Evolutionary conservation across 2,113 vertebrate genomes (phyloP).

Genomic region (Ceyx melanurus): DNA sequence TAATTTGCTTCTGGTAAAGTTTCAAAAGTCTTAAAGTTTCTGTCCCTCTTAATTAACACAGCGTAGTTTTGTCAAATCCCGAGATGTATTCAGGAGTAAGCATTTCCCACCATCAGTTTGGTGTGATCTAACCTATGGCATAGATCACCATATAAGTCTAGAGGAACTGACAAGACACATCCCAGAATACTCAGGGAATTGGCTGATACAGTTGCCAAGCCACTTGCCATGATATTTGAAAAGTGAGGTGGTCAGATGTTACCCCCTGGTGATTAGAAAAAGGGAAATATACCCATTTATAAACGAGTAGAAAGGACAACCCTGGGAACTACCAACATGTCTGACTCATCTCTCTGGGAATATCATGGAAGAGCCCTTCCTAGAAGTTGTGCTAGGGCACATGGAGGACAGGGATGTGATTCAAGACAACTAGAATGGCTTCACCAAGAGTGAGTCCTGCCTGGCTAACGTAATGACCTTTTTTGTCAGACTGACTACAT

Average conservation of each 20-base stretch:
- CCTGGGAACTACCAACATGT: neutral
- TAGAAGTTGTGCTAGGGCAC: too few relatives aligned
- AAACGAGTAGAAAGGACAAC: neutral
- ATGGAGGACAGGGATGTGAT: too few relatives aligned
- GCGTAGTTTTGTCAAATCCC: neutral
- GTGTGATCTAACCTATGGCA: neutral
- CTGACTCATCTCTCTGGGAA: neutral
- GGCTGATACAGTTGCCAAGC: neutral
- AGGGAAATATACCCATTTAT: neutral
- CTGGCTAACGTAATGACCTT: too few relatives aligned
- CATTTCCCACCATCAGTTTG: neutral
- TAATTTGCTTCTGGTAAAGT: neutral
- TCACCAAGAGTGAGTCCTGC: too few relatives aligned
- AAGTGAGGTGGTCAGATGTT: neutral
- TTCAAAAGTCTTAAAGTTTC: neutral
- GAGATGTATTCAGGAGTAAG: neutral
- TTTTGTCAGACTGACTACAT: too few relatives aligned
- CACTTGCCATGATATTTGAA: neutral
- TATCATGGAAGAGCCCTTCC: too few relatives aligned
- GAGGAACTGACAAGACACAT: neutral
- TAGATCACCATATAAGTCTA: neutral
- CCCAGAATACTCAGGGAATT: neutral
- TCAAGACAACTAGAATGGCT: too few relatives aligned
- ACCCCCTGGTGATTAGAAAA: neutral
- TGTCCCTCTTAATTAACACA: neutral